Evolutionary conservation across 2,797 vertebrate genomes (phyloP).

Genomic region (Falco naumanni): DNA sequence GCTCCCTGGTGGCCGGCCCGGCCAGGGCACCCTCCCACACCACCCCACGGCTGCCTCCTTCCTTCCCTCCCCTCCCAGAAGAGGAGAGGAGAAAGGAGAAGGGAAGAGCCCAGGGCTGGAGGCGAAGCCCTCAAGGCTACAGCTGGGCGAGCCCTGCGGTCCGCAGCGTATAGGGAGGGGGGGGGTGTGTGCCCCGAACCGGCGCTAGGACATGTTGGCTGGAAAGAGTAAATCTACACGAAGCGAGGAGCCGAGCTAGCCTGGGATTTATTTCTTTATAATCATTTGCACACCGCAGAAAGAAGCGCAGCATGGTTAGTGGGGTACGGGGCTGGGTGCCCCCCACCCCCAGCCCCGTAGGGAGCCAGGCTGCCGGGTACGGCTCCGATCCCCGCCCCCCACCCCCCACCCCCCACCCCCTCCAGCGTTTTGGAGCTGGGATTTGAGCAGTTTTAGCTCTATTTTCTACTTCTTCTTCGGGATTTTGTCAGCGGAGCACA

Average conservation of each 20-base stretch:
- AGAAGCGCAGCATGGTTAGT: not conserved
- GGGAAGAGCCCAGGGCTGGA: not conserved
- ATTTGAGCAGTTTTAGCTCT: constrained; percentile 7
- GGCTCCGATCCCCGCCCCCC: not conserved
- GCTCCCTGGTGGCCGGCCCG: not conserved
- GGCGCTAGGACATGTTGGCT: not conserved
- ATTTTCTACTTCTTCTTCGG: not conserved
- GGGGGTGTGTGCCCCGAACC: not conserved
- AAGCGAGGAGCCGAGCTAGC: not conserved
- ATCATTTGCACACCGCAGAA: not conserved
- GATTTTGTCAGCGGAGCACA: constrained; percentile 7
- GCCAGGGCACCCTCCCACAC: not conserved
- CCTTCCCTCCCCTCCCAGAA: not conserved
- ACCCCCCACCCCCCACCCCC: not conserved
- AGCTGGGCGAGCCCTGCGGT: not conserved
- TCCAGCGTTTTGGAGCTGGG: not conserved
- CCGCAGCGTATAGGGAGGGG: too few species aligned
- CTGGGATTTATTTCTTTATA: not conserved
- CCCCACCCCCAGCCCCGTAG: not conserved
- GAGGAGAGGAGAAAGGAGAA: not conserved
- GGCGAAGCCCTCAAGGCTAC: not conserved
- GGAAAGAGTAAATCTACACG: not conserved
- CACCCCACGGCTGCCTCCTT: not conserved
- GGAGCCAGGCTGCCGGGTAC: not conserved
- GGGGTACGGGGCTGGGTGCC: not conserved